Conservation (phyloP, 2,888 invertebrate species). For the Perithous albicinctus region DNA sequence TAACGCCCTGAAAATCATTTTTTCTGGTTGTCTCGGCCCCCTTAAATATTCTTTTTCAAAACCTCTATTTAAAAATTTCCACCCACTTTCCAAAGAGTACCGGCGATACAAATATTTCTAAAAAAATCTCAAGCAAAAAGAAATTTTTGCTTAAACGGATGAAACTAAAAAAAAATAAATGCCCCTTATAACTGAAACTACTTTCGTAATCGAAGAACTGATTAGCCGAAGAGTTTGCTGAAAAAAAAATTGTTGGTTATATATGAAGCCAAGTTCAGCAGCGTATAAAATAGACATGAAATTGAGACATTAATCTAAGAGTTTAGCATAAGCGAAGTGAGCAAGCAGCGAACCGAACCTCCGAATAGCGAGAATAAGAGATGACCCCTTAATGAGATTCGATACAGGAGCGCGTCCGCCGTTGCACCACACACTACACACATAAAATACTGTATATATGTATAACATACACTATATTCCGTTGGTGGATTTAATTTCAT, state of each 20-base stretch:
- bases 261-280: background rate
- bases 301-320: conserved; percentile 41
- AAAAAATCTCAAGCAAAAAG: no score
- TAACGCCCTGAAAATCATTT: no score
- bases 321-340: conserved; percentile 17
- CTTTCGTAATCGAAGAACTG: background rate
- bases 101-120: no score
- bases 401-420: conserved; percentile 14
- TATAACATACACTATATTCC: conserved; percentile 5
- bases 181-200: no score
- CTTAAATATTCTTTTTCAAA: no score
- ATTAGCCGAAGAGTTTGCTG: background rate
- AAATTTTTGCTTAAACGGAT: no score
- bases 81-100: no score
- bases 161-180: no score
- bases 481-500: conserved; percentile 61
- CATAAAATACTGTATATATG: background rate
- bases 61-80: no score
- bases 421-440: background rate
- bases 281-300: conserved; percentile 13
- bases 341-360: conserved; percentile 42
- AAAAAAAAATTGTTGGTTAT: background rate
- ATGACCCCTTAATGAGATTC: conserved; percentile 54
- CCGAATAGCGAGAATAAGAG: conserved; percentile 38
- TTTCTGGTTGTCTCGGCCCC: no score